phyloP scores from a whole-genome alignment of 2,113 vertebrate genomes.

The Lethenteron camtschaticum region DNA sequence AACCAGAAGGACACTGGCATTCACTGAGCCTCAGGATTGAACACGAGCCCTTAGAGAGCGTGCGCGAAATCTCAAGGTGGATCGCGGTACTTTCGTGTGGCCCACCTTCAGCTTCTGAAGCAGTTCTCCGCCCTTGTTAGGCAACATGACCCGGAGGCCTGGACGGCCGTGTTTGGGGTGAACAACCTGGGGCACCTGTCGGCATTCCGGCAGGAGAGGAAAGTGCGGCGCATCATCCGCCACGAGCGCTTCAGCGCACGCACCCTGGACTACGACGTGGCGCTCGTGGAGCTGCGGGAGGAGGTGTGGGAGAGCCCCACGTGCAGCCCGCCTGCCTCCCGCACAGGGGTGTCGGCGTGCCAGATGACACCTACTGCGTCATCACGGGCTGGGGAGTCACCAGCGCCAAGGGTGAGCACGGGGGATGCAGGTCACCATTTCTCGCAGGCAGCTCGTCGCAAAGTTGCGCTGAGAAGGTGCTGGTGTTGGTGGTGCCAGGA shows the following conservation, averaged over 20 bases:
- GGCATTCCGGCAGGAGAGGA: slow-evolving; percentile 38
- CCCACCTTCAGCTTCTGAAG: too few relatives aligned
- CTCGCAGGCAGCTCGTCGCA: too few relatives aligned
- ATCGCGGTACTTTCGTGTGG: too few relatives aligned
- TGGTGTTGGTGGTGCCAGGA: too few relatives aligned
- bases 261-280: slow-evolving; percentile 86
- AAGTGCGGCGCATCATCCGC: slow-evolving; percentile 47
- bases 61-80: too few relatives aligned
- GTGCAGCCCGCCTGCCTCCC: slow-evolving; percentile 69
- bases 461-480: too few relatives aligned
- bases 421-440: too few relatives aligned
- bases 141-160: slow-evolving; percentile 12
- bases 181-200: slow-evolving; percentile 73
- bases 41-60: too few relatives aligned
- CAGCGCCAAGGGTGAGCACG: slow-evolving; percentile 64
- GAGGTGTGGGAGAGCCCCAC: slow-evolving; percentile 38
- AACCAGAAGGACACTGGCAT: too few relatives aligned
- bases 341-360: slow-evolving; percentile 22
- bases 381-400: slow-evolving; percentile 94
- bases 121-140: too few relatives aligned
- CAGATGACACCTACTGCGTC: slow-evolving; percentile 64
- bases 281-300: slow-evolving; percentile 50
- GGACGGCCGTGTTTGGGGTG: slow-evolving; percentile 72
- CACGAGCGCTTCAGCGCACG: slow-evolving; percentile 74
- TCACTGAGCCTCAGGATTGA: too few relatives aligned